Evolutionary conservation across 2,113 vertebrate species (phyloP), one percentile per base, ranked within the genome.

Genomic region (Pedetes capensis): DNA sequence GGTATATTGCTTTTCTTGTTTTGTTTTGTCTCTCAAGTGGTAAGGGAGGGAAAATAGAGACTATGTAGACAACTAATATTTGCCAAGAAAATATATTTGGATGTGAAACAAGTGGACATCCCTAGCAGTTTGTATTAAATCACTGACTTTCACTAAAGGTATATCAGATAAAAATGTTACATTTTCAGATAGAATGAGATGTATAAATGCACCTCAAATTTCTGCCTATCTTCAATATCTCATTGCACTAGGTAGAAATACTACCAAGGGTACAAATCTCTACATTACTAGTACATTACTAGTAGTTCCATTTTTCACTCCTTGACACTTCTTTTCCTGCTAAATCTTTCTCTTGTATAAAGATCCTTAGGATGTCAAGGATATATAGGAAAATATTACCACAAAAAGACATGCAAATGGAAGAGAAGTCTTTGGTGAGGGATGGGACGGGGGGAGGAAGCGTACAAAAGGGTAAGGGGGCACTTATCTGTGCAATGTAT

Each of bases 221-320:
- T 42, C 47, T 94, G 23, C 27, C 51, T 93, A 55, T 17, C 32
- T 91, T 79, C 42, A 91, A 39, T 89, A 91, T 89, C 75, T 97
- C 69, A 80, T 2, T 93, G 39, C 86, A 25, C 22, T 37, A 42
- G 89, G 81, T 42, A 94, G 37, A 96, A 85, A 76, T 74, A 20
- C 39, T 61, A 0, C 63, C 68, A 71, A 59, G 8, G 11, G 75
- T 29, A 86, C 79, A 91, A 87, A 94, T 94, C 29, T 92, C 57
- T 59, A 69, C 32, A 61, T 47, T 93, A 55, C 39, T 47, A 87
- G 11, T 59, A 69, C 32, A 61, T 47, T 93, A 55, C 39, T 47
- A 87, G 11, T 29, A 57, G 49, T n/a, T 96, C 5, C 8, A 78
- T 69, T 69, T 90, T 90, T 93, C 72, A 76, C 81, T 49, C 10